Evolutionary conservation across 2,113 vertebrate species (phyloP).

Genomic region (Indicator maculatus): DNA sequence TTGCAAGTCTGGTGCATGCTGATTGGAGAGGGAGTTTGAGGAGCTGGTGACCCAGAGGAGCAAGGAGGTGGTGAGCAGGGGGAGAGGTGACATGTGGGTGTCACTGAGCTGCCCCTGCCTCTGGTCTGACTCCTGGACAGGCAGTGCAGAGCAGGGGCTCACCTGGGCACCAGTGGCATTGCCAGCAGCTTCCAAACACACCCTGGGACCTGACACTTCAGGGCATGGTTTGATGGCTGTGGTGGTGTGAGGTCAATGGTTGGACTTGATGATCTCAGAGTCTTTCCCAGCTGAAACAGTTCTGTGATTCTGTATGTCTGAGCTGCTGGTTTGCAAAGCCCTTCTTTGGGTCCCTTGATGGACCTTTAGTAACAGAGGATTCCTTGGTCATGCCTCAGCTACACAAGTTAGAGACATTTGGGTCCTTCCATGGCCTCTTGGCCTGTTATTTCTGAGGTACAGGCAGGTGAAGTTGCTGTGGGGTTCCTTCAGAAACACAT

Average conservation of each 20-base stretch:
- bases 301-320: background rate
- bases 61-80: background rate
- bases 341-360: background rate
- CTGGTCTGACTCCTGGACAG: background rate
- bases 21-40: background rate
- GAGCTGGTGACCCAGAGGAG: background rate
- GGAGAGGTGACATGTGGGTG: background rate
- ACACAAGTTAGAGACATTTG: background rate
- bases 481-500: background rate
- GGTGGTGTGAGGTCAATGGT: no score
- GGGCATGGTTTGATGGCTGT: no score
- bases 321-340: background rate
- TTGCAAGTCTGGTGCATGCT: background rate
- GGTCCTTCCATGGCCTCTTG: background rate
- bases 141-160: background rate
- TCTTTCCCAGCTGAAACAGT: no score
- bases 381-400: background rate
- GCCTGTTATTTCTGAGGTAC: background rate
- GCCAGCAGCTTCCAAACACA: background rate
- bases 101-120: accelerated
- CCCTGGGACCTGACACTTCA: background rate
- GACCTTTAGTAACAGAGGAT: background rate
- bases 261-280: no score
- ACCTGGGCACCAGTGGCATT: background rate
- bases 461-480: background rate